Base-by-base conservation (phyloP, 92 coral and sea anemone genomes). In the Plumapathes pennacea region DNA sequence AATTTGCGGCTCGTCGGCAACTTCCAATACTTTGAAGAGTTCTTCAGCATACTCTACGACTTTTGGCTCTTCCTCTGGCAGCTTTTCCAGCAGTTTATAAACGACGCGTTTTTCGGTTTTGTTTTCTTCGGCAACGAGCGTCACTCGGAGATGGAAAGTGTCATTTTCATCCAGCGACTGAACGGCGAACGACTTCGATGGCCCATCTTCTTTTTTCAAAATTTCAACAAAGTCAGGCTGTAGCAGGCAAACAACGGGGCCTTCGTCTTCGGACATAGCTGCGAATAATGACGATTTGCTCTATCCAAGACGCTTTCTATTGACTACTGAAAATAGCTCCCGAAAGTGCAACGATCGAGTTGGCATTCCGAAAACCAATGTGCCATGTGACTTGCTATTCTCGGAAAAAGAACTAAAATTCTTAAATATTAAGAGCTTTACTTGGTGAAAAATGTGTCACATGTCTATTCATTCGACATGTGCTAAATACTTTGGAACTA, bases 191-290 rank as follows among this genome's bases (percentile, higher is more conserved):
- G 57, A 22, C 24, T 32, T 54, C 30, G 22, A 31, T 26, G 58
- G 69, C 12, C 41, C 28, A 1, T 75, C 85, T 14, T 22, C 50
- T 32, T 49, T 61, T 60, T 68, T 74, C 2, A 90, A 73, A 22
- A 68, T 56, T 44, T 78, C 88, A 28, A 84, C 77, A 46, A 90
- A 90, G 60, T 86, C 83, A 31, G 97, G 90, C 69, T 90, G 97
- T 9, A 82, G 67, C 28, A 90, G 78, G 30, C 90, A 90, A 37
- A 90, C 87, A 17, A 86, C 88, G 24, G 42, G 42, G 5, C 73
- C 52, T 7, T 53, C 34, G 7, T 66, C 63, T 30, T 53, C 62
- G n/a, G n/a, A n/a, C n/a, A n/a, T n/a, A n/a, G n/a, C n/a, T n/a
- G n/a, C n/a, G n/a, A n/a, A n/a, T n/a, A n/a, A n/a, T n/a, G n/a